Base-by-base conservation (phyloP, 1,140 invertebrate genomes). In the Atta cephalotes region DNA sequence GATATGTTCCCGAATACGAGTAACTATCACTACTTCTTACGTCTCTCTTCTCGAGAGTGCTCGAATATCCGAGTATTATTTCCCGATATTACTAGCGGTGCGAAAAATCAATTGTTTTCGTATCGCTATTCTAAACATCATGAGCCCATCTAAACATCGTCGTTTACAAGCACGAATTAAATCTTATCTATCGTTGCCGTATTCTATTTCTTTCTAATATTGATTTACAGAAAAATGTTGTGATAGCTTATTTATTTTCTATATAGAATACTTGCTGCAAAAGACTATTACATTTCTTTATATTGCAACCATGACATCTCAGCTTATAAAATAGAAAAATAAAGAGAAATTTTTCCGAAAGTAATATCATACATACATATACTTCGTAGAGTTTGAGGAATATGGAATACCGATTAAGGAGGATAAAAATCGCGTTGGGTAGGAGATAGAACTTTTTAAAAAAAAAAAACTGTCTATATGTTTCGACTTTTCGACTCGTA, bases 1-100 rank as follows among this genome's bases (percentile, higher is more conserved):
- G 95, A 89, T 95, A 95, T 88, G 94, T 93, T 71, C 93, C 94
- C 68, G 95, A 95, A 90, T 95, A 95, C 88, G 95, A 95, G 95
- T 95, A 93, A 95, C 86, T 91, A 91, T 91, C 51, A 39, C n/a
- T 28, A 85, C 25, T 21, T 45, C 58, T 60, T 84, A 74, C 56
- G n/a, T 84, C 56, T 51, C 25, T 84, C 31, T 49, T 76, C n/a
- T 28, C 58, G 14, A 16, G 10, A n/a, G 4, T 28, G 12, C n/a
- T 16, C 18, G 18, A 45, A 0, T 45, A 45, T 82, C 65, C 49
- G 16, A 16, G 53, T 49, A 51, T 82, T 49, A 70, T 56, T 70
- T 18, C 25, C 9, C 31, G 21, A 5, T 35, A 53, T 39, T 18
- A 70, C 56, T 3, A n/a, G 14, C 18, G 9, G 9, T 14, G 25